Conservation (phyloP, 2,888 invertebrate genomes). For the Hoplodrina ambigua region DNA sequence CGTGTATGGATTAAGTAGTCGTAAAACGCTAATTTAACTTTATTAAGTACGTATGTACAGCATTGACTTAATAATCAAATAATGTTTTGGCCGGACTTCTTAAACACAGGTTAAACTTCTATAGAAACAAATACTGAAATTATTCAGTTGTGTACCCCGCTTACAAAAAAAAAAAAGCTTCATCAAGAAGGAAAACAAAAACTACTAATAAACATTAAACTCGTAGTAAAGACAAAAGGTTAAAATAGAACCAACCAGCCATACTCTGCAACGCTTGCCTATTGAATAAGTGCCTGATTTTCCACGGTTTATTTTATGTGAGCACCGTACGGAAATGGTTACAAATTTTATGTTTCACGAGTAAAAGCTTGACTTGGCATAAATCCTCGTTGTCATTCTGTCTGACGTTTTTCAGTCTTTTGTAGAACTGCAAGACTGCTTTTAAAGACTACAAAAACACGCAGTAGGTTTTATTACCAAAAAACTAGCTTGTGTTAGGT, state of each 20-base stretch:
- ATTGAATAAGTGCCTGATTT: slow-evolving; percentile 43
- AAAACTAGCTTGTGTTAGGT: slow-evolving; percentile 10
- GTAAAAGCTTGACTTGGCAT: slow-evolving; percentile 41
- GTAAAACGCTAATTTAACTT: background rate
- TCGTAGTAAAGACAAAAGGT: slow-evolving; percentile 31
- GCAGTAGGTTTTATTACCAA: slow-evolving; percentile 13
- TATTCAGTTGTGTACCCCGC: background rate
- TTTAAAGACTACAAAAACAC: slow-evolving; percentile 22
- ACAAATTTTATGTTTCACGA: slow-evolving; percentile 53
- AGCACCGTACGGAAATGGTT: slow-evolving; percentile 56
- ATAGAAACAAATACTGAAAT: background rate
- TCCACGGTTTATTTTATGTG: slow-evolving; percentile 51
- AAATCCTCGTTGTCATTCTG: slow-evolving; percentile 48
- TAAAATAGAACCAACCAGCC: slow-evolving; percentile 13
- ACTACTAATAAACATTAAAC: slow-evolving; percentile 30
- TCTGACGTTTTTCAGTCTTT: slow-evolving; percentile 46
- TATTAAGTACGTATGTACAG: background rate
- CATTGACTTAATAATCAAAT: too few relatives aligned
- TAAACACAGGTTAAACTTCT: background rate
- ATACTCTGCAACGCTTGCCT: slow-evolving; percentile 11
- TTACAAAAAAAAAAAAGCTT: background rate
- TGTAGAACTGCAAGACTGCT: slow-evolving; percentile 15
- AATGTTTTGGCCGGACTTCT: too few relatives aligned
- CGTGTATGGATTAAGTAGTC: too few relatives aligned
- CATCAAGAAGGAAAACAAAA: background rate